Percentiles rank a stretch among this genome's conserved stretches.
Conservation (phyloP, 2,888 invertebrate genomes). For the Baccha elongata region DNA sequence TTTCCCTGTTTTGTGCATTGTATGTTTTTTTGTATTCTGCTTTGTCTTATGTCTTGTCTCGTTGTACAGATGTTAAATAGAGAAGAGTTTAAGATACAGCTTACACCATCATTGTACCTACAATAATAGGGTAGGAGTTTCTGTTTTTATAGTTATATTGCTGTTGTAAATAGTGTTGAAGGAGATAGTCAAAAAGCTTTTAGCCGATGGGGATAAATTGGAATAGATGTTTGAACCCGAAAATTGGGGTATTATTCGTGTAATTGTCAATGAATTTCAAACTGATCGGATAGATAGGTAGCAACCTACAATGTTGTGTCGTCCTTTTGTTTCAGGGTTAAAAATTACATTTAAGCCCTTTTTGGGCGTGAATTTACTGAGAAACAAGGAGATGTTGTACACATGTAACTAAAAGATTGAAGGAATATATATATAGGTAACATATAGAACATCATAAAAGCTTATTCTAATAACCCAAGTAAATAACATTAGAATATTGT, state of each 20-base stretch:
- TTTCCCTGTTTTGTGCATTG: slow-evolving; percentile 64
- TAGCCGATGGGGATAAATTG: slow-evolving; percentile 42
- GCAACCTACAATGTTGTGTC: background rate
- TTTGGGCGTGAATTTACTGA: too few species aligned
- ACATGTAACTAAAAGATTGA: too few species aligned
- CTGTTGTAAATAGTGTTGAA: slow-evolving; percentile 13
- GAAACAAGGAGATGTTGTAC: too few species aligned
- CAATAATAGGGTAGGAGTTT: slow-evolving; percentile 1
- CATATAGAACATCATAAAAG: too few species aligned
- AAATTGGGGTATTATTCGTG: slow-evolving; percentile 24
- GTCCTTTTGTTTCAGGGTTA: too few species aligned
- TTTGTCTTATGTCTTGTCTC: slow-evolving; percentile 20
- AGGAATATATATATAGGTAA: too few species aligned
- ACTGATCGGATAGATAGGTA: slow-evolving; percentile 5
- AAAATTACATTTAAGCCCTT: background rate
- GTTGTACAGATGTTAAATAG: slow-evolving; percentile 32
- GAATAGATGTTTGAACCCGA: slow-evolving; percentile 31
- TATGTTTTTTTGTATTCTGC: slow-evolving; percentile 1
- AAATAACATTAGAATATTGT: too few species aligned
- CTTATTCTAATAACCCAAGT: too few species aligned
- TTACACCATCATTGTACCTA: slow-evolving; percentile 2
- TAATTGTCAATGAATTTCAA: slow-evolving; percentile 26
- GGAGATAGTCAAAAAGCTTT: slow-evolving; percentile 42
- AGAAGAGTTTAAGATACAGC: slow-evolving; percentile 39
- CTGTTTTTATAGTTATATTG: slow-evolving; percentile 14